Conservation (phyloP, 1,140 invertebrate species). For the Tetramorium parvispinum region DNA sequence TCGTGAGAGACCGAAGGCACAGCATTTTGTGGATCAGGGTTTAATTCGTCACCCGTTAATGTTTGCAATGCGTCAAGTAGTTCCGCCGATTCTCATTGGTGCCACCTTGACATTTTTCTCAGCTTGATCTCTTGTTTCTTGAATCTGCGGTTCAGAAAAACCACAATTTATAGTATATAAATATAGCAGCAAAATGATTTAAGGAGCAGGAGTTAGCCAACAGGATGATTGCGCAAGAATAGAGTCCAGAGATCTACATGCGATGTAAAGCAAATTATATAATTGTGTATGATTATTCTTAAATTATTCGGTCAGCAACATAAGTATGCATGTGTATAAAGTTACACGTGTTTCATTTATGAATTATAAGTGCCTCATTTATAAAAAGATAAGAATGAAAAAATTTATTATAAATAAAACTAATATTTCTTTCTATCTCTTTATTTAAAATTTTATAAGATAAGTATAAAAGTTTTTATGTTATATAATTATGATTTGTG, state of each 20-base stretch:
- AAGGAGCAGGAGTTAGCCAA: background rate
- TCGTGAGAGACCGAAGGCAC: background rate
- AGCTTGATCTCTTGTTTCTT: background rate
- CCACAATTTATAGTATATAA: background rate
- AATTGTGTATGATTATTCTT: background rate
- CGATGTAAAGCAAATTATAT: background rate
- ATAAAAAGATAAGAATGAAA: background rate
- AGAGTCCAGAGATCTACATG: background rate
- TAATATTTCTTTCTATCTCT: background rate
- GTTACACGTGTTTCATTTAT: background rate
- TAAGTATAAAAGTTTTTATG: background rate
- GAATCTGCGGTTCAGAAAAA: background rate
- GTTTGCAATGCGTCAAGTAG: background rate
- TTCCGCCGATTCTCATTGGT: background rate
- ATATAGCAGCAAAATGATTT: background rate
- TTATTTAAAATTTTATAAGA: background rate
- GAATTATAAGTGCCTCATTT: background rate
- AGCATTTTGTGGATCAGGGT: background rate
- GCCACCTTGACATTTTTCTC: background rate
- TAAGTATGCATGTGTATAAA: background rate
- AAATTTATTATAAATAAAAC: background rate
- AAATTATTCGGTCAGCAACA: background rate
- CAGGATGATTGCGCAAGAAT: background rate
- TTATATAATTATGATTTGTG: background rate
- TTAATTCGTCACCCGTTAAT: background rate